Conservation (phyloP, 2,888 invertebrate genomes). For the Eupithecia abbreviata region DNA sequence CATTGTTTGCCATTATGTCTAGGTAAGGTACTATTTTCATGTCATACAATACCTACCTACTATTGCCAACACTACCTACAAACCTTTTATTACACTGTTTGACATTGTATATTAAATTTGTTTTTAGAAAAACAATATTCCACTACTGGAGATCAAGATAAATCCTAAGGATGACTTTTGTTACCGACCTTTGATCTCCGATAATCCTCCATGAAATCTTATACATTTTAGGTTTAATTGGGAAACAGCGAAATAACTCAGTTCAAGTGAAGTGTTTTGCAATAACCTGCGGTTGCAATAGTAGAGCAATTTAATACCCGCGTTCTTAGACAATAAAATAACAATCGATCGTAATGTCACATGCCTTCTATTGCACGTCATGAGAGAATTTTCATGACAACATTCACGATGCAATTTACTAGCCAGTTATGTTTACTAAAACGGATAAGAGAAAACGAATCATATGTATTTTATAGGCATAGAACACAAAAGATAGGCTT, state of each 20-base stretch:
- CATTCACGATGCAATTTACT: neutral
- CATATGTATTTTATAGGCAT: neutral
- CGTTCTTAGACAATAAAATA: neutral
- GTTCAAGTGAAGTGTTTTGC: conserved; percentile 55
- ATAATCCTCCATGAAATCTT: neutral
- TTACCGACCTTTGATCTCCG: neutral
- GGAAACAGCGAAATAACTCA: conserved; percentile 55
- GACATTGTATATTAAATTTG: neutral
- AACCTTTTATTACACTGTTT: neutral
- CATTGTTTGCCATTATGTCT: conserved; percentile 39
- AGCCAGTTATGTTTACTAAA: neutral
- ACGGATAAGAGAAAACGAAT: neutral
- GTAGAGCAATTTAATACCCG: conserved; percentile 34
- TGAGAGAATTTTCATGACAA: conserved; percentile 2
- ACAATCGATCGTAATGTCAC: conserved; percentile 23
- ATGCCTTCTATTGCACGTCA: neutral
- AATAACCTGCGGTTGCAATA: conserved; percentile 53
- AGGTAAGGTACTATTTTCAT: neutral
- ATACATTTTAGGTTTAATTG: conserved; percentile 2
- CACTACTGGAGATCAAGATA: neutral
- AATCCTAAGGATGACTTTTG: neutral
- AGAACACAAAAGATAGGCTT: neutral
- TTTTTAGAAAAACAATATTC: neutral
- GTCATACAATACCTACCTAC: neutral
- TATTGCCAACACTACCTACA: neutral